phyloP scores from a whole-genome alignment of 2,113 vertebrate species.

The Andinoacara biseriatus region DNA sequence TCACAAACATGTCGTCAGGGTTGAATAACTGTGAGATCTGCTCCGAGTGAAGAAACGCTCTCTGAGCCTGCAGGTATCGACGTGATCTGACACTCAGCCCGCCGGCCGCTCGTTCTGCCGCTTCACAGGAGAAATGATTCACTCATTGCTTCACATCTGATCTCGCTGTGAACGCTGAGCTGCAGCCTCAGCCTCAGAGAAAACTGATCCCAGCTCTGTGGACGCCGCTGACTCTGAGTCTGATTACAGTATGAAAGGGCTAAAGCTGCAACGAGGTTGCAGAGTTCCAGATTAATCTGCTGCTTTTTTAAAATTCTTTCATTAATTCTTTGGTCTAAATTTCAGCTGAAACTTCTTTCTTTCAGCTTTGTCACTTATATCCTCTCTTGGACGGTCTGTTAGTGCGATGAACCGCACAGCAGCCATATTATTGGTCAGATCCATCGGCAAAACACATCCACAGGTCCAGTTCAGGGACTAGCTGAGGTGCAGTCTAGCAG shows the following conservation, averaged over 20 bases:
- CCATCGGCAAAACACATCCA: neutral
- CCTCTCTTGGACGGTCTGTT: neutral
- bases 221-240: neutral
- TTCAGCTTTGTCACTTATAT: neutral
- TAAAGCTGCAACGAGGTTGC: neutral
- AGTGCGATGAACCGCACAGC: neutral
- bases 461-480: neutral
- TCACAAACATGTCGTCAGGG: neutral
- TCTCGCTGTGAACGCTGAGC: neutral
- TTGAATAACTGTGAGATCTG: neutral
- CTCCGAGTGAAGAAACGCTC: neutral
- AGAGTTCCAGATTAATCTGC: neutral
- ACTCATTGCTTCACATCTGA: neutral
- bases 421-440: neutral
- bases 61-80: neutral
- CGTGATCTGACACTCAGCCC: neutral
- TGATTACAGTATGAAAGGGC: too few species aligned
- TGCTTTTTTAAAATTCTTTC: neutral
- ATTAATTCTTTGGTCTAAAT: neutral
- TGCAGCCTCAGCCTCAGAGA: neutral
- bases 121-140: constrained; percentile 2
- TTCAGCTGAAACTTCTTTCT: neutral
- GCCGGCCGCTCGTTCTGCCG: neutral
- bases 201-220: neutral
- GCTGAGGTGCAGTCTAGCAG: neutral